A percentile compares a stretch with the other conserved stretches of the same genome.
Conservation (phyloP, 2,888 invertebrate species). For the Callyntrura guangdongensis region DNA sequence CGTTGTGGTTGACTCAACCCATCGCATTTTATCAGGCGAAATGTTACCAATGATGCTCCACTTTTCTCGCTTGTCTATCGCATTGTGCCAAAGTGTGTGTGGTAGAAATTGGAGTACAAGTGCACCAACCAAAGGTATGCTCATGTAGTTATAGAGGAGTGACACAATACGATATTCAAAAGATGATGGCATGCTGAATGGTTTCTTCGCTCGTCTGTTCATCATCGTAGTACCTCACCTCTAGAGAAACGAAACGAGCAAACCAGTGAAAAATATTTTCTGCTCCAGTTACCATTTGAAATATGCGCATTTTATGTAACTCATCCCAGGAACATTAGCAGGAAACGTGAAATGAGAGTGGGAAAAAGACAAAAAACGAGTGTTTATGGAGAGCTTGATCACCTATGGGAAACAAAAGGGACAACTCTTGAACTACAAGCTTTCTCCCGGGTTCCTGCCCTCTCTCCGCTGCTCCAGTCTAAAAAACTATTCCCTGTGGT, state of each 20-base stretch:
- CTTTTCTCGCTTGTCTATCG: slow-evolving; percentile 22
- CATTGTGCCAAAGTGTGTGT: neutral
- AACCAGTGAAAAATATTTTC: slow-evolving; percentile 72
- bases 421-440: slow-evolving; percentile 23
- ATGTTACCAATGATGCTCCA: slow-evolving; percentile 54
- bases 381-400: slow-evolving; percentile 69
- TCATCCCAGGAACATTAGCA: slow-evolving; percentile 20
- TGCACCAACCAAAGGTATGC: neutral
- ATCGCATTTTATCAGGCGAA: slow-evolving; percentile 34
- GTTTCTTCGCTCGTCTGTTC: slow-evolving; percentile 28
- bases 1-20: slow-evolving; percentile 50
- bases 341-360: slow-evolving; percentile 50
- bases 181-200: slow-evolving; percentile 21
- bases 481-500: slow-evolving; percentile 24
- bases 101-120: neutral
- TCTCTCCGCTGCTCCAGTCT: neutral
- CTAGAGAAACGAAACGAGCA: slow-evolving; percentile 8
- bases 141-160: neutral
- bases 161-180: neutral
- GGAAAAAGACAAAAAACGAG: slow-evolving; percentile 37
- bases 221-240: slow-evolving; percentile 61
- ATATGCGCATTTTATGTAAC: slow-evolving; percentile 65
- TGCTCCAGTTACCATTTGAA: slow-evolving; percentile 70
- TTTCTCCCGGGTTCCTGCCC: slow-evolving; percentile 30
- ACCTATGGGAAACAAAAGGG: slow-evolving; percentile 68